These are phyloP conservation scores for Propithecus deckenii DNA, from an alignment of 2,797 vertebrate genomes.

Conservation along the genomic window DNA sequence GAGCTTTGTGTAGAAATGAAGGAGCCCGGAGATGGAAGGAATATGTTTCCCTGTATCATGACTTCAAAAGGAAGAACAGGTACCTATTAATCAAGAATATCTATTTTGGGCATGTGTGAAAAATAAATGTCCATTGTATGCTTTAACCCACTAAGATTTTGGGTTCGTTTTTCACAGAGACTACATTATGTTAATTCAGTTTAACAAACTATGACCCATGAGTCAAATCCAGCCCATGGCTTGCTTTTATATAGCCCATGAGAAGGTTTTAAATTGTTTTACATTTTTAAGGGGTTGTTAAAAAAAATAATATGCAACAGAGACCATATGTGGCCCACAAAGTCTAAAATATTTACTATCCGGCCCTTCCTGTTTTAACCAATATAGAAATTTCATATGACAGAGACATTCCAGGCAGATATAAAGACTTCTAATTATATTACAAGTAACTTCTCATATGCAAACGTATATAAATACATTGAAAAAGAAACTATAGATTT, in stretches of 20 bases:
- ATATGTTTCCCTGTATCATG: not conserved
- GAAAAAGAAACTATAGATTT: not conserved
- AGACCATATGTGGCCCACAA: not conserved
- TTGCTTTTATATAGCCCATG: not conserved
- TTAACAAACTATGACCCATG: not conserved
- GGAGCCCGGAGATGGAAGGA: not conserved
- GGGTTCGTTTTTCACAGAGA: not conserved
- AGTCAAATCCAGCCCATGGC: not conserved
- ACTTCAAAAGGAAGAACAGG: not conserved
- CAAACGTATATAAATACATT: not conserved
- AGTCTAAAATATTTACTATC: conserved; percentile 32
- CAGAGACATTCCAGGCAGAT: not conserved
- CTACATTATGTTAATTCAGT: not conserved
- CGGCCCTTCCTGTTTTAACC: not conserved
- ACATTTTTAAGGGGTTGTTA: not conserved
- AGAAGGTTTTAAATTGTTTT: not conserved
- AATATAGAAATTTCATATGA: conserved; percentile 33
- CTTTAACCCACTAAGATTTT: not conserved
- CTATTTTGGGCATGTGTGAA: not conserved
- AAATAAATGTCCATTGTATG: not conserved
- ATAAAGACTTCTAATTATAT: not conserved
- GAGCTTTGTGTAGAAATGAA: not conserved
- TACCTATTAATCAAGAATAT: not conserved
- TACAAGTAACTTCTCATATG: not conserved
- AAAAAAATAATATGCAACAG: not conserved